Conservation (phyloP, 2,888 invertebrate species). For the Macrosiphum euphorbiae region DNA sequence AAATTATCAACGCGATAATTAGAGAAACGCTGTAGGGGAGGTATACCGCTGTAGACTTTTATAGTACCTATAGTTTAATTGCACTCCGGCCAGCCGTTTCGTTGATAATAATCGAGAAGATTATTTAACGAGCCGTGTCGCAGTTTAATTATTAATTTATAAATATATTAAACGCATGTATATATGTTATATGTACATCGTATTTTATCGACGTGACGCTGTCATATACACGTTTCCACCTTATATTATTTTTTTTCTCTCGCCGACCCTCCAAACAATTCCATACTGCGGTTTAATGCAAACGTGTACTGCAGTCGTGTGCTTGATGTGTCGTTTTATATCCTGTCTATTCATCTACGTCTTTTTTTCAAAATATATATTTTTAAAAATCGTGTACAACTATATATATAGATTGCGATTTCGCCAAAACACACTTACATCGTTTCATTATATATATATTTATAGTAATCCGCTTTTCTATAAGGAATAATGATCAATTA, state of each 20-base stretch:
- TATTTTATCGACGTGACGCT: neutral
- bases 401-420: neutral
- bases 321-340: neutral
- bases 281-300: neutral
- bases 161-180: neutral
- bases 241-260: neutral
- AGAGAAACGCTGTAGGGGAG: slow-evolving; percentile 5
- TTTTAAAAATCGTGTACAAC: neutral
- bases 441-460: neutral
- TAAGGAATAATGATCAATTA: neutral
- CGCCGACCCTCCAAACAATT: neutral
- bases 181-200: no score
- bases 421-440: neutral
- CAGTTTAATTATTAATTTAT: neutral
- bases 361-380: neutral
- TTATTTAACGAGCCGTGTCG: neutral
- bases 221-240: neutral
- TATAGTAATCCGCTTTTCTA: neutral
- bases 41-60: neutral
- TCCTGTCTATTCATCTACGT: neutral
- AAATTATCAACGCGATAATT: slow-evolving; percentile 29
- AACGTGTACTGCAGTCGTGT: neutral
- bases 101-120: neutral
- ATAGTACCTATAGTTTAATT: neutral
- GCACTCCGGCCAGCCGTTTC: neutral